Conservation (phyloP, 2,797 vertebrate species). For the Decapterus maruadsi region DNA sequence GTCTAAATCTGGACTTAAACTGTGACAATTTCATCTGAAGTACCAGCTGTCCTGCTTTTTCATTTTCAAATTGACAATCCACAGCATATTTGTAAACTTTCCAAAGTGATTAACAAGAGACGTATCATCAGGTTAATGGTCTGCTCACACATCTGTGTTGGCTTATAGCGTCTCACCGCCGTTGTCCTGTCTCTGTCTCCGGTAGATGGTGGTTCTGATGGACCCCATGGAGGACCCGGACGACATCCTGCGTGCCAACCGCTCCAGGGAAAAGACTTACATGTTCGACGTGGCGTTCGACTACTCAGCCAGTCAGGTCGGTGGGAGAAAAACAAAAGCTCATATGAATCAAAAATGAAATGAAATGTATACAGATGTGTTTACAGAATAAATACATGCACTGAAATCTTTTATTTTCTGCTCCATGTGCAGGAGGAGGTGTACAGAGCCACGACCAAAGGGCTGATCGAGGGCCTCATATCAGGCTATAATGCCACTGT, state of each 20-base stretch:
- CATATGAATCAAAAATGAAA: not conserved
- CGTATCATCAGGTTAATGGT: slow-evolving; percentile 9
- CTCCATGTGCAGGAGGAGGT: slow-evolving; percentile 88
- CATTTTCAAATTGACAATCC: slow-evolving; percentile 6
- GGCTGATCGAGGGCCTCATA: slow-evolving; percentile 90
- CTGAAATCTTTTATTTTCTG: slow-evolving; percentile 1
- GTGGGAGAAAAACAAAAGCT: not conserved
- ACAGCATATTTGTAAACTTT: slow-evolving; percentile 1
- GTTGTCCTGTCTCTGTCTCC: not conserved
- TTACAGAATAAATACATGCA: not conserved
- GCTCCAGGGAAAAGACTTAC: slow-evolving; percentile 93
- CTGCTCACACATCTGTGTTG: not conserved
- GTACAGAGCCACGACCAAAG: slow-evolving; percentile 91
- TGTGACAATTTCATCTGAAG: not conserved
- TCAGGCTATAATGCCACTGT: slow-evolving; percentile 95
- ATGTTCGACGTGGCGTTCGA: slow-evolving; percentile 94
- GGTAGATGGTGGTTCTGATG: slow-evolving; percentile 93
- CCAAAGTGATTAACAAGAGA: slow-evolving; percentile 19
- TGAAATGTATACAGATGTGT: not conserved
- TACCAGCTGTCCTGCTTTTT: not conserved
- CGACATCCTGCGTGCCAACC: slow-evolving; percentile 90
- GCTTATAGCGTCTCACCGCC: not conserved
- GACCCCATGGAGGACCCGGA: slow-evolving; percentile 93
- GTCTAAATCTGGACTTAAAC: not conserved
- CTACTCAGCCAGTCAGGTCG: slow-evolving; percentile 89